phyloP scores from a whole-genome alignment of 2,113 vertebrate genomes.

The Pongo abelii region DNA sequence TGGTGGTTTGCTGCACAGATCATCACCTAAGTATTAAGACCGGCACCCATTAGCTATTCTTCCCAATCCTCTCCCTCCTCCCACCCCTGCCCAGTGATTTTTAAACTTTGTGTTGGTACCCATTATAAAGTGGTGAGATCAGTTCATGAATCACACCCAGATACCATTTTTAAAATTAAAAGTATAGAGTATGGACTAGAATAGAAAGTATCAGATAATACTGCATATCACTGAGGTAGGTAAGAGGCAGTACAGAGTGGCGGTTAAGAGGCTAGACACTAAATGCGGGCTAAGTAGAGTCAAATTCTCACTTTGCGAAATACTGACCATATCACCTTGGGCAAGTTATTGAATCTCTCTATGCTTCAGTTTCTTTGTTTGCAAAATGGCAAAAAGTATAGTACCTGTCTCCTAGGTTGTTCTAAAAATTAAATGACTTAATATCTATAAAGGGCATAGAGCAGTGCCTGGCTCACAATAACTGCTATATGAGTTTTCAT shows the following conservation, averaged over 20 bases:
- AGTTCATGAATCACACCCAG: not conserved
- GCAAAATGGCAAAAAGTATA: not conserved
- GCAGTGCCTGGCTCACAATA: not conserved
- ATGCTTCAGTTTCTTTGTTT: not conserved
- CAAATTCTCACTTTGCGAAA: not conserved
- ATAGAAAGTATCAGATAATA: not conserved
- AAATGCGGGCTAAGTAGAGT: not conserved
- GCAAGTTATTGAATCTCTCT: not conserved
- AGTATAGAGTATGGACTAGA: not conserved
- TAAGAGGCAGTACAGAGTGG: not conserved
- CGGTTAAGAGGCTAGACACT: not conserved
- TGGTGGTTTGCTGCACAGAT: too few species aligned
- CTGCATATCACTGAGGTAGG: not conserved
- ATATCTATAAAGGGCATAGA: not conserved
- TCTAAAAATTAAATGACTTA: slow-evolving; percentile 6
- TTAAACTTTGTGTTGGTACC: not conserved
- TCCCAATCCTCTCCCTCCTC: too few species aligned
- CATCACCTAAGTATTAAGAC: too few species aligned
- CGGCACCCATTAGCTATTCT: too few species aligned
- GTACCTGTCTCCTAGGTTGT: not conserved
- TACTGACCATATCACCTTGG: not conserved
- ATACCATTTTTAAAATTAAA: not conserved
- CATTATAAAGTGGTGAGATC: not conserved
- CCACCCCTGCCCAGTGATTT: not conserved
- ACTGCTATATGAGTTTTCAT: not conserved